Percentiles rank a stretch among this genome's conserved stretches.
Evolutionary conservation across 2,888 invertebrate species (phyloP).

Genomic region (Cheilosia impressa): DNA sequence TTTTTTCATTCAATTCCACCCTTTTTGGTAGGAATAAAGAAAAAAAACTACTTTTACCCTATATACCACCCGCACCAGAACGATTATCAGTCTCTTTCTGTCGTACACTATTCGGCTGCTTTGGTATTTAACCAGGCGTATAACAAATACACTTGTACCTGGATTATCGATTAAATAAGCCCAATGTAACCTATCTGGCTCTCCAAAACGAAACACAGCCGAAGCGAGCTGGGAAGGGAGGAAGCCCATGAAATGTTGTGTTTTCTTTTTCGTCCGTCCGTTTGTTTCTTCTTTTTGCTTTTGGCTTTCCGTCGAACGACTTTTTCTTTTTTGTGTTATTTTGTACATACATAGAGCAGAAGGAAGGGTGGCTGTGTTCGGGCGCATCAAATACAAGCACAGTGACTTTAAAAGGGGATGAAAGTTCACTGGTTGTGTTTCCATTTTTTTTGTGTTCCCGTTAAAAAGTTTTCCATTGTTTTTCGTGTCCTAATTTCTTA

Average conservation of each 20-base stretch:
- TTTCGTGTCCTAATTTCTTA: constrained; percentile 59
- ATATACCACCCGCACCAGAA: constrained; percentile 24
- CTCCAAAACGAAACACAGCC: constrained; percentile 23
- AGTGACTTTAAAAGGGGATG: constrained; percentile 56
- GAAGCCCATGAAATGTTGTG: constrained; percentile 66
- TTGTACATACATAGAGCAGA: constrained; percentile 31
- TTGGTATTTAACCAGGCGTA: constrained; percentile 54
- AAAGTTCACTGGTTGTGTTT: constrained; percentile 55
- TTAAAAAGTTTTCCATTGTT: constrained; percentile 49
- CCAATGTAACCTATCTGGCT: constrained; percentile 62
- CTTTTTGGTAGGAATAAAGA: neutral
- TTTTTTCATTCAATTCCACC: constrained; percentile 3
- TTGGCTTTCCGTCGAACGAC: neutral
- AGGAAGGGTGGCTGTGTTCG: neutral
- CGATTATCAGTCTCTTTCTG: constrained; percentile 29
- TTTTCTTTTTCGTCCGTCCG: constrained; percentile 19
- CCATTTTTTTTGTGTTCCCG: neutral
- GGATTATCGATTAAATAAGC: constrained; percentile 74
- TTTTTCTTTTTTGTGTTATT: constrained; percentile 19
- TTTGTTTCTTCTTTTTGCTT: constrained; percentile 1
- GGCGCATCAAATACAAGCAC: constrained; percentile 43
- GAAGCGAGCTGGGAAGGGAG: constrained; percentile 22
- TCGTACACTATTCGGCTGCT: constrained; percentile 41
- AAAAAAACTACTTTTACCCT: neutral
- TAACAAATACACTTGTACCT: constrained; percentile 61